phyloP scores from a whole-genome alignment of 2,888 invertebrate genomes.

The Ferrisia virgata region DNA sequence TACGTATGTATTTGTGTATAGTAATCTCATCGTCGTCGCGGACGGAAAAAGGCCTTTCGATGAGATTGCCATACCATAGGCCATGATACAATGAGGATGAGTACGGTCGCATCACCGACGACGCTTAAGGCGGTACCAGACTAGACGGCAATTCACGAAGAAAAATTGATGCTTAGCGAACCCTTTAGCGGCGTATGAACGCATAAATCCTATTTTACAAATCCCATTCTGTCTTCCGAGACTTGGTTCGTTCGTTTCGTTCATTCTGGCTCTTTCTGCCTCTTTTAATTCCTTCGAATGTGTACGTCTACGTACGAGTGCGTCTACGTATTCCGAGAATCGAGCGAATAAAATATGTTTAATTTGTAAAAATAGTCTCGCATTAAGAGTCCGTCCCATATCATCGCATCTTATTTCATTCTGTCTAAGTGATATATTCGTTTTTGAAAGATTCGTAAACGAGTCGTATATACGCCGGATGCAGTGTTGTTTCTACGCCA shows the following conservation, averaged over 20 bases:
- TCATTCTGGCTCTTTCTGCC: no score
- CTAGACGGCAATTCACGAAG: constrained; percentile 37
- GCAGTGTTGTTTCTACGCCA: no score
- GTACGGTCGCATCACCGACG: constrained; percentile 16
- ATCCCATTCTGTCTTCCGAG: background rate
- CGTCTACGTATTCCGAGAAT: background rate
- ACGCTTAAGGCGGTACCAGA: constrained; percentile 41
- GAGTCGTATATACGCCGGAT: no score
- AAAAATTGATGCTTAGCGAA: constrained; percentile 31
- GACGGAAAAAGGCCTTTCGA: constrained; percentile 17
- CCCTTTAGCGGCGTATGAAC: background rate
- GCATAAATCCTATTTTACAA: constrained; percentile 26
- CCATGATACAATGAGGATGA: background rate
- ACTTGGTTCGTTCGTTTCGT: background rate
- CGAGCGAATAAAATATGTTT: constrained; percentile 19
- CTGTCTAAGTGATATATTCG: no score
- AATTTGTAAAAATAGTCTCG: constrained; percentile 18
- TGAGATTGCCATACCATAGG: background rate
- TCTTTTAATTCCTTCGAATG: constrained; percentile 5
- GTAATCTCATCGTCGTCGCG: constrained; percentile 34
- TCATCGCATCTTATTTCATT: no score
- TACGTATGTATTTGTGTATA: no score
- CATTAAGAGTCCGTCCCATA: background rate
- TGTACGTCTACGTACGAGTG: background rate
- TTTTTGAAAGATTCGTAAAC: no score